These are phyloP conservation scores for Pygocentrus nattereri DNA, from an alignment of 2,797 vertebrate species.

Conservation along the genomic window DNA sequence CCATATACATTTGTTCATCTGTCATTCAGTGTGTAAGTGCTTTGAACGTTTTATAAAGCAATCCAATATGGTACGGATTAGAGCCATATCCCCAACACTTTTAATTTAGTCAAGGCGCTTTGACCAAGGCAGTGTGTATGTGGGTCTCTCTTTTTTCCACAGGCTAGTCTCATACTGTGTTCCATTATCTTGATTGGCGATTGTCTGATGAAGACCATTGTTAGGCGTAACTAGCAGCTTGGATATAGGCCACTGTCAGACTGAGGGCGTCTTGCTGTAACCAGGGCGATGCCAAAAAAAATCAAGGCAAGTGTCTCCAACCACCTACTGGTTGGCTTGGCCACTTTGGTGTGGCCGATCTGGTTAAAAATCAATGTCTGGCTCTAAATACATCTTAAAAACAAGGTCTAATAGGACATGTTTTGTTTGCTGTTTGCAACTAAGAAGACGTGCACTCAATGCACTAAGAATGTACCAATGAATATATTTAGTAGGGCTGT, in stretches of 20 bases:
- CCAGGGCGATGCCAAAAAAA: constrained; percentile 33
- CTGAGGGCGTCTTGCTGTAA: constrained; percentile 24
- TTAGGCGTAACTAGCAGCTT: constrained; percentile 47
- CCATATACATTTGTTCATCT: constrained; percentile 40
- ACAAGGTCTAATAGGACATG: too few species aligned
- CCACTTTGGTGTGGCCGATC: not conserved
- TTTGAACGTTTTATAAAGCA: constrained; percentile 59
- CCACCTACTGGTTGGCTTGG: constrained; percentile 44
- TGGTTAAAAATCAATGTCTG: constrained; percentile 15
- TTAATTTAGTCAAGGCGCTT: constrained; percentile 52
- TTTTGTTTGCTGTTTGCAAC: too few species aligned
- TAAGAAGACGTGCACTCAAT: too few species aligned
- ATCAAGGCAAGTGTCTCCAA: constrained; percentile 44
- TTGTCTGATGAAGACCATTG: constrained; percentile 56
- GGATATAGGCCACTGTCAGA: constrained; percentile 6
- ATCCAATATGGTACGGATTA: constrained; percentile 64
- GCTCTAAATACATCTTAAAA: not conserved
- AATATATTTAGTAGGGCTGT: too few species aligned
- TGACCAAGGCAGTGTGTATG: constrained; percentile 10
- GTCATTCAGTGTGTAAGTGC: constrained; percentile 29
- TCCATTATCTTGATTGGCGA: constrained; percentile 63
- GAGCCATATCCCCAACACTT: constrained; percentile 35
- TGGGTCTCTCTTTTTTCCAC: constrained; percentile 18
- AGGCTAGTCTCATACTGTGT: constrained; percentile 51
- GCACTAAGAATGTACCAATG: too few species aligned